Percentiles rank a stretch among this genome's conserved stretches.
Evolutionary conservation across 2,113 vertebrate species (phyloP).

Genomic region (Tupaia chinensis): DNA sequence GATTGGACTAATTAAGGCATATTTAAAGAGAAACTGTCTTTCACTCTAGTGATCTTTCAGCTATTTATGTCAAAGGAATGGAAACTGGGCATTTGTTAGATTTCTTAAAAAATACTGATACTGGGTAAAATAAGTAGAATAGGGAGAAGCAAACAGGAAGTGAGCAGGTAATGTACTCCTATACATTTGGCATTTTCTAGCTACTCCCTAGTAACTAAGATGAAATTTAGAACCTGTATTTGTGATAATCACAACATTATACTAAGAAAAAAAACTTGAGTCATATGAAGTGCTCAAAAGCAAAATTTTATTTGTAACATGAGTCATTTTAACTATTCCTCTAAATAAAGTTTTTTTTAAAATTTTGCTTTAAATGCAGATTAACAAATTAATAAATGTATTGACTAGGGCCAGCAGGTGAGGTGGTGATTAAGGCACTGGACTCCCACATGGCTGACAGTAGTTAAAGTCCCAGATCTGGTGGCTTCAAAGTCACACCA

Average conservation of each 20-base stretch:
- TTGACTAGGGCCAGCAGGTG: background rate
- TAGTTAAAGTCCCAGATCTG: too few relatives aligned
- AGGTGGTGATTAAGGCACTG: too few relatives aligned
- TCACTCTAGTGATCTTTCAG: conserved; percentile 2
- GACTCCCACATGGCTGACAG: too few relatives aligned
- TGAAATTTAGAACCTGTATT: background rate
- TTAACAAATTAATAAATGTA: background rate
- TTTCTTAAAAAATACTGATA: background rate
- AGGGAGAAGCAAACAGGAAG: background rate
- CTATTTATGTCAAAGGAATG: background rate
- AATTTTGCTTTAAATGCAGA: conserved; percentile 1
- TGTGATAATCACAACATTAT: background rate
- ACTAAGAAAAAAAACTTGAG: background rate
- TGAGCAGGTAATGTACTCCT: background rate
- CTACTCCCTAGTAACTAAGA: background rate
- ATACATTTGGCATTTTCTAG: background rate
- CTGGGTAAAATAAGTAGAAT: background rate
- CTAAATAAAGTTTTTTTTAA: background rate
- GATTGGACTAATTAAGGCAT: background rate
- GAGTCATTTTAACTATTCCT: background rate
- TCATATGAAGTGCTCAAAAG: background rate
- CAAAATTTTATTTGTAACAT: conserved; percentile 14
- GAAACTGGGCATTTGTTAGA: conserved; percentile 19
- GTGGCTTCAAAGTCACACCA: too few relatives aligned
- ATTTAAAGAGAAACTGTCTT: background rate